Conservation (phyloP, 2,113 vertebrate species). For the Syngnathoides biaculeatus region DNA sequence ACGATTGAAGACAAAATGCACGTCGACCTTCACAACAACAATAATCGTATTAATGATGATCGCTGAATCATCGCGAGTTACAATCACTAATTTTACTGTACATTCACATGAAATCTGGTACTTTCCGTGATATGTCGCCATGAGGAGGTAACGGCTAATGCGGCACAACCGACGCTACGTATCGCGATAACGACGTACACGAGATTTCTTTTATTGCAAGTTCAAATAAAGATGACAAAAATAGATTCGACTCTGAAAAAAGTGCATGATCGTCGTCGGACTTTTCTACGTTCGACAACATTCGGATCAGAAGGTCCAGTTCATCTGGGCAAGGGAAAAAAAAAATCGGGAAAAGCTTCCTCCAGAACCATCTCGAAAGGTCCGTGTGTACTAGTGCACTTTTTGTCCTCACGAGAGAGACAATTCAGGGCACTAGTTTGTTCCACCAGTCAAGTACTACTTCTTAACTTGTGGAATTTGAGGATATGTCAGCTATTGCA, state of each 20-base stretch:
- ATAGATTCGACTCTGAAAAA: slow-evolving; percentile 40
- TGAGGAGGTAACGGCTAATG: slow-evolving; percentile 41
- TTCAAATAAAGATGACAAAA: slow-evolving; percentile 52
- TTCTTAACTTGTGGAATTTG: too few relatives aligned
- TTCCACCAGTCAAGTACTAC: too few relatives aligned
- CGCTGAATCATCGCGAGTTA: slow-evolving; percentile 44
- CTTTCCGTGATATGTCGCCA: slow-evolving; percentile 41
- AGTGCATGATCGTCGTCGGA: slow-evolving; percentile 42
- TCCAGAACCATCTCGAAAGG: too few relatives aligned
- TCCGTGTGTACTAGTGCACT: too few relatives aligned
- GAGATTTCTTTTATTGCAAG: slow-evolving; percentile 58
- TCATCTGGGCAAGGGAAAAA: slow-evolving; percentile 26
- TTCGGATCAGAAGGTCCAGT: slow-evolving; percentile 32
- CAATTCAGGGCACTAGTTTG: too few relatives aligned
- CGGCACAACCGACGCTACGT: slow-evolving; percentile 16
- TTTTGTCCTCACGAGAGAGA: too few relatives aligned
- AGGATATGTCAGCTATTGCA: too few relatives aligned
- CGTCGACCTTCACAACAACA: slow-evolving; percentile 42
- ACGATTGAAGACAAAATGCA: slow-evolving; percentile 31
- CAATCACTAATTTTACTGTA: slow-evolving; percentile 46
- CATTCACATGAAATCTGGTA: slow-evolving; percentile 35
- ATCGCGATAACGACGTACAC: slow-evolving; percentile 12
- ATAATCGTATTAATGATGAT: slow-evolving; percentile 18
- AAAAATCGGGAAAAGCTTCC: neutral
- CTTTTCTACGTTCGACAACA: neutral